Conservation (phyloP, 2,113 vertebrate species). For the Clupea harengus region DNA sequence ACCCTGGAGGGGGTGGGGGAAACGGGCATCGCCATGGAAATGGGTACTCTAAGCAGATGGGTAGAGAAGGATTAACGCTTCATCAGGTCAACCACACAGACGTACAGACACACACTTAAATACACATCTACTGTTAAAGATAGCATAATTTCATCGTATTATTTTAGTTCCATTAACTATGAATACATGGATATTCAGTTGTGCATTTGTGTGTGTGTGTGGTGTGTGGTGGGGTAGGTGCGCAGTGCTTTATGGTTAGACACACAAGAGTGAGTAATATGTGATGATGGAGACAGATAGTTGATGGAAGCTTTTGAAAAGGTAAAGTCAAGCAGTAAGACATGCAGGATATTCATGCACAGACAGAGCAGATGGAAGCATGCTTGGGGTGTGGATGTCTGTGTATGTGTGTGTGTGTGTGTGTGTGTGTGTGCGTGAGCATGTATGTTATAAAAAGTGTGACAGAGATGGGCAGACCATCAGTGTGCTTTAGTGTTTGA, state of each 20-base stretch:
- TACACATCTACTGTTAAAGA: not conserved
- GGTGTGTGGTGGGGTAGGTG: too few species aligned
- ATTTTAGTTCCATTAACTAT: not conserved
- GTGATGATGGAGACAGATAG: not conserved
- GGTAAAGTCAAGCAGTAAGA: not conserved
- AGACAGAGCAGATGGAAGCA: not conserved
- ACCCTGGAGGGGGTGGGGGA: conserved; percentile 30
- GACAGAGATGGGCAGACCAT: not conserved
- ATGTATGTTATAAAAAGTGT: not conserved
- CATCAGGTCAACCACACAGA: not conserved
- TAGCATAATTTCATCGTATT: not conserved
- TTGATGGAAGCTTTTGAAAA: not conserved
- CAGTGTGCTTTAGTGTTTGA: not conserved
- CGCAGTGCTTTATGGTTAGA: not conserved
- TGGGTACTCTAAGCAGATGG: conserved; percentile 4
- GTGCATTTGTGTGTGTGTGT: not conserved
- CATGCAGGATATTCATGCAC: not conserved
- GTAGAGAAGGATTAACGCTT: conserved; percentile 10
- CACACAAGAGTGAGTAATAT: not conserved
- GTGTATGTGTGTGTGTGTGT: not conserved
- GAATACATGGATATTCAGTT: not conserved
- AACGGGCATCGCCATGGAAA: conserved; percentile 20
- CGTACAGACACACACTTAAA: not conserved
- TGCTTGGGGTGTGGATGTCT: too few species aligned
- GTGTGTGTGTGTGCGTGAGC: conserved; percentile 10